Evolutionary conservation across 2,888 invertebrate species (phyloP).

Genomic region (Rhorus exstirpatorius): DNA sequence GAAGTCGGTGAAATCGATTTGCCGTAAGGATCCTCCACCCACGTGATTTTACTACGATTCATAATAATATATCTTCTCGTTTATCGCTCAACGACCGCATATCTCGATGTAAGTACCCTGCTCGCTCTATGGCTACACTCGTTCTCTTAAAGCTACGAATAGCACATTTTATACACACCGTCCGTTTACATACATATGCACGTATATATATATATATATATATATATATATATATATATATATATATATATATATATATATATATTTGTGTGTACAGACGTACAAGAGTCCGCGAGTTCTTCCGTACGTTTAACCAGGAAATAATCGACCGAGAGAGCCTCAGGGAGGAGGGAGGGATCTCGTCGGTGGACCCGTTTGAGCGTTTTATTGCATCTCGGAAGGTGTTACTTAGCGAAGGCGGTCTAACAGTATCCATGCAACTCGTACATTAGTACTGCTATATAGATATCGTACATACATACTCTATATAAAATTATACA

Average conservation of each 20-base stretch:
- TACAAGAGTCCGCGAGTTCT: constrained; percentile 31
- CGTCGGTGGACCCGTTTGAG: constrained; percentile 53
- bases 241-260: neutral
- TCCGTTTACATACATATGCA: neutral
- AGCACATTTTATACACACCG: neutral
- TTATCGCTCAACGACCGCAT: constrained; percentile 58
- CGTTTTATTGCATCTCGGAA: constrained; percentile 62
- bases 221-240: neutral
- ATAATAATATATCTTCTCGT: constrained; percentile 56
- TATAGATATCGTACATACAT: neutral
- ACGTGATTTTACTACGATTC: constrained; percentile 53
- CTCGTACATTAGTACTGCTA: constrained; percentile 25
- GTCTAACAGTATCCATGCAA: constrained; percentile 56
- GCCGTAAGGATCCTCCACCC: constrained; percentile 56
- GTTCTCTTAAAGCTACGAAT: neutral
- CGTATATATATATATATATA: neutral
- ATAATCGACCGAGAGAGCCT: constrained; percentile 45
- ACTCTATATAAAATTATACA: neutral
- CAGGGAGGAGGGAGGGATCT: neutral
- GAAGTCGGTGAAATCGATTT: constrained; percentile 60
- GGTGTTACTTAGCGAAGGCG: constrained; percentile 68
- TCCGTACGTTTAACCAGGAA: constrained; percentile 66
- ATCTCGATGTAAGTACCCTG: constrained; percentile 42
- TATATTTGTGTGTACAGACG: too few species aligned
- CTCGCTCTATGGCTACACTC: neutral